Evolutionary conservation across 1,140 invertebrate species (phyloP), one percentile per base, ranked within the genome.

Genomic region (Drosophila mayri): DNA sequence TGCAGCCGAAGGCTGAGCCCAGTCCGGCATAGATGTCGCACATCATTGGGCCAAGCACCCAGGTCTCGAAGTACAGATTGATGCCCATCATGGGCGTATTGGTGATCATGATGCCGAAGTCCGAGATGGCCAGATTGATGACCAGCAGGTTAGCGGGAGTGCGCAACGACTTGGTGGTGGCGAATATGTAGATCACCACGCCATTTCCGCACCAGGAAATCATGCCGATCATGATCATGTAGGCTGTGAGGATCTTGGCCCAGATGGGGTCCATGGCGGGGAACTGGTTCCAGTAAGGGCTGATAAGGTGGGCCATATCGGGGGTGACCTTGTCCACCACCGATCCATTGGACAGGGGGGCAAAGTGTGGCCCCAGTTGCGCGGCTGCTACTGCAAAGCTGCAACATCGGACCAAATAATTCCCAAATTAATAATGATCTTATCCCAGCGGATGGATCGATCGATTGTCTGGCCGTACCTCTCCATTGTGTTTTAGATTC

Each of bases 41-140:
- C 92, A 96, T 96, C 59, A 97, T 93, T 40, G 96, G 95, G 59
- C 96, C 97, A 59, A 97, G 94, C 50, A 97, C 95, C 97, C 97
- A 98, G 10, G 97, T 97, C 93, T 97, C 96, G 79, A 96, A 95
- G 87, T 97, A 97, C 92, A 97, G 97, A 93, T 97, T 98, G 68
- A 97, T 95, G 37, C 97, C 95, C 96, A 98, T 97, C 64, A 96
- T 94, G 28, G 97, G 96, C 72, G 96, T 95, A 96, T 97, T 97
- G 61, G 93, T 93, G 62, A 96, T 93, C 97, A 98, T 98, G 96
- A 98, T 98, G 40, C 96, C 93, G 84, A 98, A 97, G 90, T 98
- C 91, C 28, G 94, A 94, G 60, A 95, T 93, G 9, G 95, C 94
- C 63, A 95, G 81, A 92, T 95, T 95, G 28, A 95, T 93, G 22